Conservation (phyloP, 2,888 invertebrate species). For the Gari tellinella region DNA sequence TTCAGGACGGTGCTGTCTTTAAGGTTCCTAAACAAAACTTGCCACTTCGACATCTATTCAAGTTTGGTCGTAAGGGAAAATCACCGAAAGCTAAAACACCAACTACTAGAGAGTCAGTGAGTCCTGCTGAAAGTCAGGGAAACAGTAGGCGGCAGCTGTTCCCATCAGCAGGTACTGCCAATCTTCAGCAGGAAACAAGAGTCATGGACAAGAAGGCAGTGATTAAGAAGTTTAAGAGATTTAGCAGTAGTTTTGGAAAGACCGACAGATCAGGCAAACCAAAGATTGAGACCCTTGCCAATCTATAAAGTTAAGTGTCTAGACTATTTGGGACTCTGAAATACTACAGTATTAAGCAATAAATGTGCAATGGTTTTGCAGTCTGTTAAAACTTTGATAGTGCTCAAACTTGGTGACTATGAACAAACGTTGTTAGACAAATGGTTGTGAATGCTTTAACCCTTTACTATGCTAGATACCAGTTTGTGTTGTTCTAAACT, state of each 20-base stretch:
- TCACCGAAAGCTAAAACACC: constrained; percentile 65
- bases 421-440: too few relatives aligned
- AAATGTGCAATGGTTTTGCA: too few relatives aligned
- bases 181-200: constrained; percentile 60
- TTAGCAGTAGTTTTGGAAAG: constrained; percentile 75
- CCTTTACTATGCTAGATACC: too few relatives aligned
- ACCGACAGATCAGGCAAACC: constrained; percentile 65
- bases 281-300: constrained; percentile 75
- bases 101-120: constrained; percentile 57
- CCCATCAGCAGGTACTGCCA: constrained; percentile 49
- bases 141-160: constrained; percentile 70
- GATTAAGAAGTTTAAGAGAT: constrained; percentile 75
- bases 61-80: constrained; percentile 63
- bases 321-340: too few relatives aligned
- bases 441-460: too few relatives aligned
- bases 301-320: constrained; percentile 65
- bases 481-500: too few relatives aligned
- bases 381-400: too few relatives aligned
- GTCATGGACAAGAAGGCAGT: constrained; percentile 77
- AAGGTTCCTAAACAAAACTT: constrained; percentile 65
- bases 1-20: constrained; percentile 48
- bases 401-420: too few relatives aligned
- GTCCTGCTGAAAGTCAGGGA: constrained; percentile 59
- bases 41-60: constrained; percentile 63
- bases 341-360: too few relatives aligned